These are phyloP conservation scores for Chrysolina haemoptera DNA, from an alignment of 2,888 invertebrate genomes.

Conservation along the genomic window DNA sequence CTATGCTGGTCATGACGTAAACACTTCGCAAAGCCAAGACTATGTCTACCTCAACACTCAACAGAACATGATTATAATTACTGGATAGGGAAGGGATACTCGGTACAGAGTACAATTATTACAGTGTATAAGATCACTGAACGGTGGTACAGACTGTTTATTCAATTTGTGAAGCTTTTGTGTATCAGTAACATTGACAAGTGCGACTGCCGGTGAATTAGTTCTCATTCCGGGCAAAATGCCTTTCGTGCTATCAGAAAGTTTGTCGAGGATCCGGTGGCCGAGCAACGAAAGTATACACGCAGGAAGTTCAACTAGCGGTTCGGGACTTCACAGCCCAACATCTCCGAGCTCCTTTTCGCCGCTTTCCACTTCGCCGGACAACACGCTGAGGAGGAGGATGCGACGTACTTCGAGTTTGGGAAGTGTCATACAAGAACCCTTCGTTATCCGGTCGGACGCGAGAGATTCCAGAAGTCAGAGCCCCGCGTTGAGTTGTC, in stretches of 20 bases:
- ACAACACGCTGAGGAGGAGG: slow-evolving; percentile 70
- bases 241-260: slow-evolving; percentile 80
- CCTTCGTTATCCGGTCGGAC: slow-evolving; percentile 70
- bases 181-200: slow-evolving; percentile 34
- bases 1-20: not conserved
- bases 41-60: slow-evolving; percentile 44
- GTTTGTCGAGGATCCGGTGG: slow-evolving; percentile 72
- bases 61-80: slow-evolving; percentile 49
- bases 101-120: slow-evolving; percentile 64
- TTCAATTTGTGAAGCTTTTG: slow-evolving; percentile 50
- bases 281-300: slow-evolving; percentile 72
- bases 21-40: not conserved
- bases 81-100: slow-evolving; percentile 54
- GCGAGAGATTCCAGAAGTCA: slow-evolving; percentile 74
- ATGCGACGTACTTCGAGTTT: slow-evolving; percentile 73
- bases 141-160: slow-evolving; percentile 50
- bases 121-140: slow-evolving; percentile 62
- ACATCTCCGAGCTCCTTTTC: slow-evolving; percentile 70
- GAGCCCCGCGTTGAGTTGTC: slow-evolving; percentile 51
- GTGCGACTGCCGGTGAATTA: slow-evolving; percentile 16
- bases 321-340: slow-evolving; percentile 67
- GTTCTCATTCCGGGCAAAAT: slow-evolving; percentile 64
- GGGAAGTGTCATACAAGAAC: slow-evolving; percentile 75
- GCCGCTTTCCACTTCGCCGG: slow-evolving; percentile 73
- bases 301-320: slow-evolving; percentile 69